Evolutionary conservation across 2,888 invertebrate genomes (phyloP), one percentile per base, ranked within the genome.

Genomic region (Hoplodrina blanda): DNA sequence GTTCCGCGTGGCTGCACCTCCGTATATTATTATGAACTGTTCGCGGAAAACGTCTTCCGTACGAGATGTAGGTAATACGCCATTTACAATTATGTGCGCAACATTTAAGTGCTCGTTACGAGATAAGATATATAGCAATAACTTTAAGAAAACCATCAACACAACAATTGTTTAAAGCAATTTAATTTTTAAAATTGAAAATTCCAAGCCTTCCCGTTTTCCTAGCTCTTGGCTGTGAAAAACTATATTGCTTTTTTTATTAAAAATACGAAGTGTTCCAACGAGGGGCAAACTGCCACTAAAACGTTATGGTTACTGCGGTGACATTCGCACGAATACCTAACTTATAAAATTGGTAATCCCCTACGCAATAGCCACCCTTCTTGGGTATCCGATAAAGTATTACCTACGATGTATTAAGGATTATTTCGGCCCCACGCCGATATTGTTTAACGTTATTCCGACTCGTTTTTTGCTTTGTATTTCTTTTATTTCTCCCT

Each of bases 231-330:
- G 87, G 89, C 87, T 84, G 88, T 90, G 92, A 91, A 92, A 93
- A 94, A 93, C 93, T 93, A 93, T 94, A 93, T 93, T 90, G 91
- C 90, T 87, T 91, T 93, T 93, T 93, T 94, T 92, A 93, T 92
- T 93, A 93, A 95, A 94, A 95, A 93, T 92, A 92, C 93, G 91
- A 89, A 93, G 91, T 93, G 91, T 90, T 90, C 91, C 91, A 91
- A 94, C 93, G 92, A 94, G 93, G 93, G 92, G 93, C 85, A 86
- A 95, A 95, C 91, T 90, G 88, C 90, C 93, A 93, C 92, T 95
- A 93, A 95, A 95, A 94, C 84, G 93, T 95, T 94, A 95, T 92
- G 93, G 94, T 93, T 93, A 94, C 92, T 92, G 94, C 92, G 92
- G 94, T 92, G 94, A 94, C 94, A 93, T 92, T 94, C 90, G 90